Base-by-base conservation (phyloP, 2,113 vertebrate genomes). In the Neolamprologus sp. region DNA sequence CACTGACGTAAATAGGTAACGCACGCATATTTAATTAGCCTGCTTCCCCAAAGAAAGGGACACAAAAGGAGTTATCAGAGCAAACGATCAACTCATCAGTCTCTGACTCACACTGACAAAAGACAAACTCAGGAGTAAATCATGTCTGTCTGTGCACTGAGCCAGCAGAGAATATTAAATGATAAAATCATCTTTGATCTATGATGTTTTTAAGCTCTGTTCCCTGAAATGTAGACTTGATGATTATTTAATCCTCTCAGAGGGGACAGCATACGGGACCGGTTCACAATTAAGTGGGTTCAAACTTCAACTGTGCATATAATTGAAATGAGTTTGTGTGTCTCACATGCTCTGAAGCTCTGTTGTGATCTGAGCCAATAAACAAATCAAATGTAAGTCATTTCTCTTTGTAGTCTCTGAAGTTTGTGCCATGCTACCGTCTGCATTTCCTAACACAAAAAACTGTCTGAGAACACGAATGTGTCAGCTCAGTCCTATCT, bases 401-500 rank as follows among this genome's bases (percentile, higher is more conserved):
- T 45, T 42, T 47, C 21, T 45, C 37, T 26, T 45, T 73, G 21
- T 73, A 28, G 21, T 73, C 21, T 23, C 37, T 73, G 37, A 26
- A 6, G 65, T 26, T 73, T 17, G 21, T 45, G 40, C 0, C 4
- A 1, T 14, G 21, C 40, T 28, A 1, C 7, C 14, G 40, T 17
- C 13, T 73, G 14, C 21, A 3, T 73, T 2, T 73, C 37, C 0
- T 16, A 26, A 1, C 37, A 45, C 13, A 45, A 1, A 71, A 71
- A 21, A 9, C 58, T 37, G 33, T 3, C 35, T 23, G 65, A 23
- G 37, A 42, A 23, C 21, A 23, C 0, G 13, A 45, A 73, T 9
- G 13, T 71, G 13, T 45, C 37, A 1, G n/a, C n/a, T 42, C 12
- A 6, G 65, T 0, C 0, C 0, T 26, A 16, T 40, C 21, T 26